phyloP scores from a whole-genome alignment of 1,140 invertebrate species.

The Halesus radiatus region DNA sequence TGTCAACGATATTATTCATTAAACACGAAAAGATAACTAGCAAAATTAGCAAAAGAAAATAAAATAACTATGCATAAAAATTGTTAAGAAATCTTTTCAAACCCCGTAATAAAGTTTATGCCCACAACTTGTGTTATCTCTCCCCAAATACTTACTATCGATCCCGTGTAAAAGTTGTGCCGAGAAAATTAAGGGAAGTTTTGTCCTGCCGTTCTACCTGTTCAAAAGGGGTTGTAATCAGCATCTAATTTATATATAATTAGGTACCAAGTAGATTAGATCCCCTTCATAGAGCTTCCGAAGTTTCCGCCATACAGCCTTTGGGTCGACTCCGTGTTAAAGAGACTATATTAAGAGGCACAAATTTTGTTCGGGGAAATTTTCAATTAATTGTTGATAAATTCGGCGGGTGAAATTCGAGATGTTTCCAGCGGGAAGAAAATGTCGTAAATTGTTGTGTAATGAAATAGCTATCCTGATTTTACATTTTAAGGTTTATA shows the following conservation, averaged over 20 bases:
- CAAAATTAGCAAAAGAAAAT: too few species aligned
- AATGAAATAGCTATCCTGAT: neutral
- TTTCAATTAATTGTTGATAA: conserved; percentile 45
- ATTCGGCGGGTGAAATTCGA: conserved; percentile 21
- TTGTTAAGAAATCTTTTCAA: too few species aligned
- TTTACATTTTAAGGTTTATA: neutral
- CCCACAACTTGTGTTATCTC: conserved; percentile 48
- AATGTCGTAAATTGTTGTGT: neutral
- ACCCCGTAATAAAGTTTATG: conserved; percentile 38
- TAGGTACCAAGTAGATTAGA: conserved; percentile 55
- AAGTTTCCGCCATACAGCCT: conserved; percentile 41
- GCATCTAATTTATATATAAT: conserved; percentile 59
- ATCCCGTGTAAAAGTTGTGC: conserved; percentile 49
- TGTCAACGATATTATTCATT: too few species aligned
- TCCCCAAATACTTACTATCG: conserved; percentile 56
- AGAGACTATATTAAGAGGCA: conserved; percentile 37
- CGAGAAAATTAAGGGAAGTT: conserved; percentile 56
- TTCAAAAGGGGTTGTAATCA: conserved; percentile 55
- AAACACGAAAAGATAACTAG: too few species aligned
- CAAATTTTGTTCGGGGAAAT: conserved; percentile 29
- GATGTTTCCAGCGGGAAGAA: neutral
- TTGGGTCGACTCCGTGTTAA: conserved; percentile 20
- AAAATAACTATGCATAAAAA: too few species aligned
- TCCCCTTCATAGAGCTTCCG: conserved; percentile 31
- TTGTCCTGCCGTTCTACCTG: conserved; percentile 52